Conservation (phyloP, 2,113 vertebrate genomes). For the Zapornia atra region DNA sequence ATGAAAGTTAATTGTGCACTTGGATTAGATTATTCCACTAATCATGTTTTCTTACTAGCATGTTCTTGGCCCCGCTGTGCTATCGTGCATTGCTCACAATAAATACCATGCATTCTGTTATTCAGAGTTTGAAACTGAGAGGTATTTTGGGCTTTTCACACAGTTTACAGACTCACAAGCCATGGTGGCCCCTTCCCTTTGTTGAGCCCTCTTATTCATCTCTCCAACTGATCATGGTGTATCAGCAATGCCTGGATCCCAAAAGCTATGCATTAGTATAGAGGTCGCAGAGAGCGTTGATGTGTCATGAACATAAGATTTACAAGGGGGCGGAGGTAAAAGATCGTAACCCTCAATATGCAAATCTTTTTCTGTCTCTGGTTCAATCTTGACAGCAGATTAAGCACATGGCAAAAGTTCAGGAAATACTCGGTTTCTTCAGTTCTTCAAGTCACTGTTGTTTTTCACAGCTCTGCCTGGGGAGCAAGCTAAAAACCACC, state of each 20-base stretch:
- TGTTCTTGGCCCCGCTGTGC: fast-evolving
- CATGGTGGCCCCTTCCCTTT: background rate
- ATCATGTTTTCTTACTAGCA: background rate
- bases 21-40: background rate
- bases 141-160: background rate
- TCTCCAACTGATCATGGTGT: fast-evolving
- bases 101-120: background rate
- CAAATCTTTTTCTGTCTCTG: background rate
- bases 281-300: background rate
- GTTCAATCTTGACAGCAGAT: background rate
- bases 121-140: background rate
- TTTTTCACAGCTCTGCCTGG: background rate
- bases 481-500: background rate
- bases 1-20: background rate
- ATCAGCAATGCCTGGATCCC: background rate
- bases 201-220: background rate
- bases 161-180: background rate
- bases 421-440: background rate
- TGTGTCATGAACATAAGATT: background rate
- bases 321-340: fast-evolving
- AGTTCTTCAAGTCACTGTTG: background rate
- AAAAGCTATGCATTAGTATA: background rate
- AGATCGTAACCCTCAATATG: background rate
- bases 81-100: background rate
- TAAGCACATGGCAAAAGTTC: background rate